Base-by-base conservation (phyloP, 2,113 vertebrate species). In the Corythaixoides concolor region DNA sequence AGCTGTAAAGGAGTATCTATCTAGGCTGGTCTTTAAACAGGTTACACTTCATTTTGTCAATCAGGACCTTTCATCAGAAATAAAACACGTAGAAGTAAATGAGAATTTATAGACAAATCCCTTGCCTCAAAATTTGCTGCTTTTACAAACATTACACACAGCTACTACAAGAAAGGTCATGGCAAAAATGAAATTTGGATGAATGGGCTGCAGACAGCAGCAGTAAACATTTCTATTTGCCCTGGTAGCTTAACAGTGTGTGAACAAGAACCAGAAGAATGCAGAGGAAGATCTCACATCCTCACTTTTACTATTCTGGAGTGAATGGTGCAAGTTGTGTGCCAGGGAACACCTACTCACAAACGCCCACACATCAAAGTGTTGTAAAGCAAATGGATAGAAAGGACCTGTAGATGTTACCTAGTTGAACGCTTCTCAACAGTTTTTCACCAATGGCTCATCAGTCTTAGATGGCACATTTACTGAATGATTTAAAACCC, bases 31-130 rank as follows among this genome's bases (percentile, higher is more conserved):
- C 63, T 95, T 94, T 8, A 87, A 85, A 89, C 19, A 64, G 59
- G 89, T 89, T 89, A 81, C 32, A 70, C 12, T 39, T 81, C 26
- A 53, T 91, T 95, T 94, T 94, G 63, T 86, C 74, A 92, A 8
- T 88, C 85, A 69, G 74, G 59, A 58, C 15, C 15, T 82, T 88
- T 83, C 19, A 83, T 50, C 37, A 80, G 73, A 86, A 89, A 88
- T 80, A 94, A 86, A 95, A 12, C 27, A 68, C 30, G 27, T 15
- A 79, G 75, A 88, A 94, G 63, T 28, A 88, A 94, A 91, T 52
- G 24, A 80, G 72, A 90, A 86, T 63, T 69, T 80, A 39, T 19
- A 70, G 50, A 58, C 37, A 78, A 80, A 50, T 90, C 45, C 35
- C 50, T 85, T 76, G 64, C 33, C 58, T 88, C 58, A 79, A 70